Percentiles rank a stretch among this genome's conserved stretches.
Conservation (phyloP, 2,797 vertebrate species). For the Sus cebifrons region DNA sequence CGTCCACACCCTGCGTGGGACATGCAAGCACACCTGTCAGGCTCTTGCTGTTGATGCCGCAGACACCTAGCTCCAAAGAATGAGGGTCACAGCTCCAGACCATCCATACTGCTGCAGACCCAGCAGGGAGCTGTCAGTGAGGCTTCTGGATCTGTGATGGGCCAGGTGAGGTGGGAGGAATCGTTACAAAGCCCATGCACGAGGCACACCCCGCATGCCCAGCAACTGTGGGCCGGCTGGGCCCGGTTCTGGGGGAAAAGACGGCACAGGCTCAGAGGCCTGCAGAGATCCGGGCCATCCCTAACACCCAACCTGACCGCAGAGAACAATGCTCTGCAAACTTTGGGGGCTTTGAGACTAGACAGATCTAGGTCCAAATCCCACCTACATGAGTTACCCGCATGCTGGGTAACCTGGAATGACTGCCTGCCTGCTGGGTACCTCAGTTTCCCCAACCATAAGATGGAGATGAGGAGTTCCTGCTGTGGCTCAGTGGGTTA, state of each 20-base stretch:
- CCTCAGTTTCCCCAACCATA: background rate
- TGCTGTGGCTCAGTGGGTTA: too few species aligned
- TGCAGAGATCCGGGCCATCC: background rate
- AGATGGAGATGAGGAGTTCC: background rate
- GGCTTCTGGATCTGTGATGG: background rate
- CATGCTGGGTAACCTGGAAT: background rate
- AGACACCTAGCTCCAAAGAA: background rate
- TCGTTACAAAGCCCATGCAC: background rate
- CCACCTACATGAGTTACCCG: background rate
- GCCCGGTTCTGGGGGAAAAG: background rate
- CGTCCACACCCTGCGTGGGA: background rate
- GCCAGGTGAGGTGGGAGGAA: background rate
- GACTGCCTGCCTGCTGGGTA: background rate
- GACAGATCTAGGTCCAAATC: background rate
- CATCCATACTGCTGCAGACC: background rate
- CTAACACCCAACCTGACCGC: background rate
- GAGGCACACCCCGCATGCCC: background rate
- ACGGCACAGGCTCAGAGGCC: background rate
- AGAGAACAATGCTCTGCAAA: background rate
- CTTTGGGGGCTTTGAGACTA: background rate
- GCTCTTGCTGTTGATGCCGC: background rate
- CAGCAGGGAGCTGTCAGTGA: background rate
- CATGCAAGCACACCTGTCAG: background rate
- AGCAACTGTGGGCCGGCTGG: background rate
- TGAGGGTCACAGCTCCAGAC: background rate